phyloP scores from a whole-genome alignment of 2,113 vertebrate genomes.

The Anser cygnoides region DNA sequence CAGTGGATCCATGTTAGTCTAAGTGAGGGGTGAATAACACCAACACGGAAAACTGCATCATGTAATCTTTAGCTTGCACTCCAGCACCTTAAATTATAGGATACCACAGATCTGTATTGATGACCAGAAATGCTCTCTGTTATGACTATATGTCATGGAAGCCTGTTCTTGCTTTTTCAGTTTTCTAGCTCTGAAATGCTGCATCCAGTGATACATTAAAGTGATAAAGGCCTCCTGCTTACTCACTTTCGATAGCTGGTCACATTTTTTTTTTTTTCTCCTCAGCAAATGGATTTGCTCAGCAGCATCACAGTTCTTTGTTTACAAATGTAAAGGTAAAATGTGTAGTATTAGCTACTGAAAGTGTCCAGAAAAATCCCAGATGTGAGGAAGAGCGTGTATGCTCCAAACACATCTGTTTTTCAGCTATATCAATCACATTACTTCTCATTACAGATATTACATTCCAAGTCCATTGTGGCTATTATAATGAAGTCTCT shows the following conservation, averaged over 20 bases:
- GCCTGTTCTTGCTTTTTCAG: not conserved
- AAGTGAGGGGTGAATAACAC: not conserved
- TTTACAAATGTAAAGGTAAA: not conserved
- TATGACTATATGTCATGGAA: not conserved
- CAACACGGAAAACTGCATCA: not conserved
- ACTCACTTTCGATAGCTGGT: not conserved
- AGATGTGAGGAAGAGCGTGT: not conserved
- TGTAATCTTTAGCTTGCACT: not conserved
- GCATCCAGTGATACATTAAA: not conserved
- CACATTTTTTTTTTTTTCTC: not conserved
- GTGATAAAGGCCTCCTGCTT: not conserved
- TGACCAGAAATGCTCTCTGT: not conserved
- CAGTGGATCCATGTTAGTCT: not conserved
- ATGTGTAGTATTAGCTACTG: not conserved
- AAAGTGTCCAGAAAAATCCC: not conserved
- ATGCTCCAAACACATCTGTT: not conserved
- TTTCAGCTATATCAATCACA: not conserved
- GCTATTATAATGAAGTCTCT: not conserved
- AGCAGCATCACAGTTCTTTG: not conserved
- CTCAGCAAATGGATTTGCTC: constrained; percentile 2
- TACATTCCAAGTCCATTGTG: not conserved
- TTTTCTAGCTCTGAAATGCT: not conserved
- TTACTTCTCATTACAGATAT: not conserved
- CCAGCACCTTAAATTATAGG: not conserved
- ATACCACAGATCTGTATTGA: not conserved